Evolutionary conservation across 2,113 vertebrate genomes (phyloP).

Genomic region (Cariama cristata): DNA sequence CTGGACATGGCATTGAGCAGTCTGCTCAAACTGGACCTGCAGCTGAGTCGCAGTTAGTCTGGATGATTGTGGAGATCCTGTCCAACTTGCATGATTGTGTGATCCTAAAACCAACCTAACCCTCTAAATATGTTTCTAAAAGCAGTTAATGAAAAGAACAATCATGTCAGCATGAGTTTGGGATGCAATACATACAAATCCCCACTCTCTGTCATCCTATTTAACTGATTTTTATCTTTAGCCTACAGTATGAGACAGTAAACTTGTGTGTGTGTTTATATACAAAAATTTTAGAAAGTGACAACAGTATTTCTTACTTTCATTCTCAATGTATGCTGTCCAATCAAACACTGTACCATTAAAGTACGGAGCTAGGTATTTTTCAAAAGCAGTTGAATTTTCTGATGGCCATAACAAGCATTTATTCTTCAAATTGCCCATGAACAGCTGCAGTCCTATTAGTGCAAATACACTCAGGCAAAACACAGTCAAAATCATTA

Average conservation of each 20-base stretch:
- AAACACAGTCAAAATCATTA: conserved; percentile 98
- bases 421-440: conserved; percentile 90
- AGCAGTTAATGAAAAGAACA: background rate
- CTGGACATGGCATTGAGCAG: background rate
- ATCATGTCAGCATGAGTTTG: background rate
- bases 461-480: conserved; percentile 98
- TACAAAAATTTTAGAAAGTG: background rate
- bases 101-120: background rate
- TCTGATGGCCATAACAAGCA: conserved; percentile 75
- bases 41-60: background rate
- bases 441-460: conserved; percentile 93
- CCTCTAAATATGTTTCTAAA: background rate
- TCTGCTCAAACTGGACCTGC: background rate
- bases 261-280: background rate
- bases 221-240: background rate
- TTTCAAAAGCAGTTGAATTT: conserved; percentile 33
- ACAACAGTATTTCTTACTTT: conserved; percentile 56
- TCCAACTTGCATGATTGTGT: background rate
- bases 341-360: conserved; percentile 58
- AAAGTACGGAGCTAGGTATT: background rate
- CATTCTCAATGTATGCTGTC: conserved; percentile 31
- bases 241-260: background rate
- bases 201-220: background rate
- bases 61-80: background rate
- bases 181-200: background rate